Percentiles rank a stretch among this genome's conserved stretches.
phyloP scores from a whole-genome alignment of 2,888 invertebrate species.

The Smittia aterrima region DNA sequence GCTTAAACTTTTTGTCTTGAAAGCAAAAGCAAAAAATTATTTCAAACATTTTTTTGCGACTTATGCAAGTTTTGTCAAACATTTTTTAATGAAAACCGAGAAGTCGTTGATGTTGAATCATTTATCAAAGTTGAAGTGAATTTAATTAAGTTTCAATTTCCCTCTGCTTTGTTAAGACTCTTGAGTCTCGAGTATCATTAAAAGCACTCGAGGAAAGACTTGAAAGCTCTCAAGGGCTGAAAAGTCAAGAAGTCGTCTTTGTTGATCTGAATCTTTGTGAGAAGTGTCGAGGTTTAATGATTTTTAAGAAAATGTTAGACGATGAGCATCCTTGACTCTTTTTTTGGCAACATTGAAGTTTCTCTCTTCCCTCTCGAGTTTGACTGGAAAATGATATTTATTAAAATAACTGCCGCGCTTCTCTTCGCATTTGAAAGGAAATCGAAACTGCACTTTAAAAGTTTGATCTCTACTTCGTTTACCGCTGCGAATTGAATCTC shows the following conservation, averaged over 20 bases:
- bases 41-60: too few relatives aligned
- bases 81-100: too few relatives aligned
- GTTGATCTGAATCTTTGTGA: not conserved
- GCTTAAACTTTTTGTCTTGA: too few relatives aligned
- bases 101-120: too few relatives aligned
- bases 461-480: not conserved
- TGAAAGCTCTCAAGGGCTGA: too few relatives aligned
- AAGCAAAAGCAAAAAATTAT: too few relatives aligned
- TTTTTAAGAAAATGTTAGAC: not conserved
- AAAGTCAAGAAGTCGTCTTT: not conserved
- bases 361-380: not conserved
- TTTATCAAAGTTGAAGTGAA: too few relatives aligned
- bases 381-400: not conserved
- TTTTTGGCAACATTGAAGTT: not conserved
- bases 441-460: constrained; percentile 2
- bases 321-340: not conserved
- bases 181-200: too few relatives aligned
- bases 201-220: too few relatives aligned
- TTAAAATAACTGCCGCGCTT: not conserved
- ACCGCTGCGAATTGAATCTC: constrained; percentile 33
- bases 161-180: too few relatives aligned
- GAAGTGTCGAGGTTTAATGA: not conserved
- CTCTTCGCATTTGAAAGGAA: not conserved
- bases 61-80: too few relatives aligned
- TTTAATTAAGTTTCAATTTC: too few relatives aligned